Evolutionary conservation across 2,888 invertebrate genomes (phyloP).

Genomic region (Malacosoma neustria): DNA sequence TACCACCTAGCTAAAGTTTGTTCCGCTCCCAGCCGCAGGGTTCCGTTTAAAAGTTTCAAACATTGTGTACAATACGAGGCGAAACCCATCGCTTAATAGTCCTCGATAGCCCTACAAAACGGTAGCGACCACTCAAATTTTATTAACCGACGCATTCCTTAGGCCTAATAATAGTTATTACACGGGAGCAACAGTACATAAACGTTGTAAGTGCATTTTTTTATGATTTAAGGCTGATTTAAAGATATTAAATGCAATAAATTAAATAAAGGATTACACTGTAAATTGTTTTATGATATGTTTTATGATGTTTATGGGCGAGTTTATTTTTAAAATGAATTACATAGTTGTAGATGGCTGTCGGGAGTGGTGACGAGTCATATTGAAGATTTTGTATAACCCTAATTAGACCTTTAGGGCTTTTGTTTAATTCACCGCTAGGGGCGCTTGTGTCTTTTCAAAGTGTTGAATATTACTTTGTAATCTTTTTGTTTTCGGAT

Average conservation of each 20-base stretch:
- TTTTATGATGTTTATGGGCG: conserved; percentile 39
- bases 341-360: background rate
- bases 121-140: conserved; percentile 27
- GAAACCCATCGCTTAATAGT: background rate
- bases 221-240: conserved; percentile 70
- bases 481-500: no score
- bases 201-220: conserved; percentile 45
- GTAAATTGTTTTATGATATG: conserved; percentile 67
- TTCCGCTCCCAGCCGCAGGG: no score
- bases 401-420: no score
- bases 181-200: conserved; percentile 36
- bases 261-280: conserved; percentile 52
- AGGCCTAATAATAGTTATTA: conserved; percentile 70
- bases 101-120: conserved; percentile 18
- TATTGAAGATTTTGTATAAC: no score
- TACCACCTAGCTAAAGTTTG: no score
- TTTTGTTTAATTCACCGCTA: no score
- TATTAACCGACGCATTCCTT: conserved; percentile 59
- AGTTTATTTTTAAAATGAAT: background rate
- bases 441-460: no score
- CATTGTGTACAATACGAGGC: no score
- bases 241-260: conserved; percentile 58
- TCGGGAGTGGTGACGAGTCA: no score
- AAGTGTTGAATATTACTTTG: no score
- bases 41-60: no score